Percentiles rank a stretch among this genome's conserved stretches.
Evolutionary conservation across 2,888 invertebrate genomes (phyloP).

Genomic region (Hipparchia sbordonii): DNA sequence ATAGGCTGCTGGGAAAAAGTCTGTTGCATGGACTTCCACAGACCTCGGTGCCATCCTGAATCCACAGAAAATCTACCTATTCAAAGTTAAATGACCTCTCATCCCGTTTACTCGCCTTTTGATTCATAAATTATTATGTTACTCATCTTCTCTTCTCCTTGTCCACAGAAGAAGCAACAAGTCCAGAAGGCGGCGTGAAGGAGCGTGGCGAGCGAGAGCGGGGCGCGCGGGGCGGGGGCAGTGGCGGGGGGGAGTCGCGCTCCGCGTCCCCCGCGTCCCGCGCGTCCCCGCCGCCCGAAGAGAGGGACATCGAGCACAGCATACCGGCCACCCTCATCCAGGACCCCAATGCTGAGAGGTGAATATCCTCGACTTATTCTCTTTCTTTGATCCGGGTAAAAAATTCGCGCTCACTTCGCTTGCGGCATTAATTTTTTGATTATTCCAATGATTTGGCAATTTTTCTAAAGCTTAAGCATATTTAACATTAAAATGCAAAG

Average conservation of each 20-base stretch:
- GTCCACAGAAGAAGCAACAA: constrained; percentile 83
- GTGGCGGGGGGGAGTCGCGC: constrained; percentile 66
- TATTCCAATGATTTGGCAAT: too few relatives aligned
- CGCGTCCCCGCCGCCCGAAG: constrained; percentile 67
- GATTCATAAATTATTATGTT: not conserved
- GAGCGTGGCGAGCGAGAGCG: constrained; percentile 72
- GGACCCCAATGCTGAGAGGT: constrained; percentile 80
- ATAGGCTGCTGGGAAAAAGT: too few relatives aligned
- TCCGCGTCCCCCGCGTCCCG: constrained; percentile 53
- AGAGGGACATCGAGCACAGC: constrained; percentile 81
- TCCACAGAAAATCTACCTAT: too few relatives aligned
- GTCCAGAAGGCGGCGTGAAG: constrained; percentile 84
- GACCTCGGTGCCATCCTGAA: too few relatives aligned
- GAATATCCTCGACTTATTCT: not conserved
- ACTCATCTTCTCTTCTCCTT: constrained; percentile 46
- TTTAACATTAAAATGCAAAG: too few relatives aligned
- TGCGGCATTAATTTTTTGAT: too few relatives aligned
- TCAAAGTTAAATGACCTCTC: too few relatives aligned
- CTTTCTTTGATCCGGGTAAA: too few relatives aligned
- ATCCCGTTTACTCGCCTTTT: too few relatives aligned
- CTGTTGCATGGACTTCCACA: too few relatives aligned
- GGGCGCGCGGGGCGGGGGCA: constrained; percentile 69
- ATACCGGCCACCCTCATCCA: constrained; percentile 81
- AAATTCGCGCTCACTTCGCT: too few relatives aligned
- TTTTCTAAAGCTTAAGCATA: too few relatives aligned